Percentiles rank a stretch among this genome's conserved stretches.
phyloP scores from a whole-genome alignment of 2,113 vertebrate species.

The Caracal caracal region DNA sequence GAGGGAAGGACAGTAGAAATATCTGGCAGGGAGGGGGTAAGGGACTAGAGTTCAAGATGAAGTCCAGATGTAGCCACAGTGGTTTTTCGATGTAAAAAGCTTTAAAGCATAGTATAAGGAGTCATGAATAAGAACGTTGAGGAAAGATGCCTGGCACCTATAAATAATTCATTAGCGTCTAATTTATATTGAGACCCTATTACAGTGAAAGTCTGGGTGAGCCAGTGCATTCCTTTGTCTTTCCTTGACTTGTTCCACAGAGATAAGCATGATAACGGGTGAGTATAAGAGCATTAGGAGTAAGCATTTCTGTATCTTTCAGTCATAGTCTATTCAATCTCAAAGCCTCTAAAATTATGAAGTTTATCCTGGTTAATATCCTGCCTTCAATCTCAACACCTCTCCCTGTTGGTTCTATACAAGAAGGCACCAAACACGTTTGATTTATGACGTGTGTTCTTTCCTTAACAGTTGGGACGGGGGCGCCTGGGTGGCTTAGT shows the following conservation, averaged over 20 bases:
- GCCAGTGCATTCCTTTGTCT: too few relatives aligned
- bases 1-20: too few relatives aligned
- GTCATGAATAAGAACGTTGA: background rate
- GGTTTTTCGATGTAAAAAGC: background rate
- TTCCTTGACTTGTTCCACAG: too few relatives aligned
- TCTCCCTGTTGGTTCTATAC: background rate
- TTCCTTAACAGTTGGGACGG: background rate
- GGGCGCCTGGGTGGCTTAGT: too few relatives aligned
- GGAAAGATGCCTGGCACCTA: background rate
- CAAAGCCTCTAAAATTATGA: background rate
- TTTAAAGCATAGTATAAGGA: background rate
- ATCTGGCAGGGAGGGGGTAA: background rate
- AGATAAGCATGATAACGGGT: too few relatives aligned
- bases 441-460: background rate
- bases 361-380: background rate
- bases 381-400: too few relatives aligned
- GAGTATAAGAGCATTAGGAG: too few relatives aligned
- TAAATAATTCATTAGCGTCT: background rate
- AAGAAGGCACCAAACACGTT: background rate
- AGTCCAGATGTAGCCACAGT: background rate
- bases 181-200: background rate
- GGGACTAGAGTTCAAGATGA: too few relatives aligned
- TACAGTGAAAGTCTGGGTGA: background rate
- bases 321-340: background rate
- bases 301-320: background rate